Percentiles rank a stretch among this genome's conserved stretches.
Conservation (phyloP, 2,113 vertebrate genomes). For the Epinephelus fuscoguttatus region DNA sequence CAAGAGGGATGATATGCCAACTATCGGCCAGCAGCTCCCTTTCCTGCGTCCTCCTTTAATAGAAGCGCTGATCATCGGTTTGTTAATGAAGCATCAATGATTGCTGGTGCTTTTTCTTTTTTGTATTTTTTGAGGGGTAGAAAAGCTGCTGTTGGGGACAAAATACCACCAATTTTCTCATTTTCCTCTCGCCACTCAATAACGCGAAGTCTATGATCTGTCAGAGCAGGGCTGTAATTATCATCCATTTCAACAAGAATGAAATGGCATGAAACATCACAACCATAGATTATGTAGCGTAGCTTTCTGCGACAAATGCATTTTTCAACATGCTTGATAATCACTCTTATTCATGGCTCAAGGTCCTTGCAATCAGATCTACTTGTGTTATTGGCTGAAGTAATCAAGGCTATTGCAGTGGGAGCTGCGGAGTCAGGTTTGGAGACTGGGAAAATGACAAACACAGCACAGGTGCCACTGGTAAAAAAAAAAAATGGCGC, state of each 20-base stretch:
- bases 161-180: constrained; percentile 64
- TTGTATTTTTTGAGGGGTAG: neutral
- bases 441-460: neutral
- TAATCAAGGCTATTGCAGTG: constrained; percentile 46
- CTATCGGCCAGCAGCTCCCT: constrained; percentile 23
- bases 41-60: constrained; percentile 13
- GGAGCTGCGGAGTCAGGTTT: constrained; percentile 15
- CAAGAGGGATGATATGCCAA: constrained; percentile 31
- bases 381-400: constrained; percentile 50
- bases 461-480: neutral
- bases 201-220: constrained; percentile 37
- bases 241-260: constrained; percentile 30
- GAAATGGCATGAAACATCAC: neutral
- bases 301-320: neutral
- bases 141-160: constrained; percentile 16
- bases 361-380: constrained; percentile 56
- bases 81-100: constrained; percentile 55
- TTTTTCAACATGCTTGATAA: constrained; percentile 21
- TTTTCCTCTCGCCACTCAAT: constrained; percentile 54
- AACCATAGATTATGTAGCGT: neutral
- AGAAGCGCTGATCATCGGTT: constrained; percentile 46
- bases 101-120: neutral
- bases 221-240: constrained; percentile 52
- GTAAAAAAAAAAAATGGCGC: neutral
- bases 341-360: constrained; percentile 42